Conservation (phyloP, 1,140 invertebrate species). For the Dolichoris vasculosae region DNA sequence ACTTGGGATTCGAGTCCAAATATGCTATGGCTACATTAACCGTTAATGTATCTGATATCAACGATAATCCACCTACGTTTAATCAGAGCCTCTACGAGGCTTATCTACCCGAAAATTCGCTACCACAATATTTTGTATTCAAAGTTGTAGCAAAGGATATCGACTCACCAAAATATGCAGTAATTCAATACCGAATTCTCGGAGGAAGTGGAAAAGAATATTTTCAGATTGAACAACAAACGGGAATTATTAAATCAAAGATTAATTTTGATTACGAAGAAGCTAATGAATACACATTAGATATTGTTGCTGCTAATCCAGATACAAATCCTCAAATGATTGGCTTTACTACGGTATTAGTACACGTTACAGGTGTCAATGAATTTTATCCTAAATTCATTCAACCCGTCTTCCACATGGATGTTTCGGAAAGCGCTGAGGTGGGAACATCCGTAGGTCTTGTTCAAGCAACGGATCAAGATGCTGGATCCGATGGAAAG, state of each 20-base stretch:
- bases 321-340: constrained; percentile 83
- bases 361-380: constrained; percentile 92
- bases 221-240: constrained; percentile 85
- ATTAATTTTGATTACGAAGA: constrained; percentile 93
- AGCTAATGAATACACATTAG: constrained; percentile 83
- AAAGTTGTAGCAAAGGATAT: constrained; percentile 87
- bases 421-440: constrained; percentile 93
- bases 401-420: constrained; percentile 93
- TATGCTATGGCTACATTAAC: constrained; percentile 85
- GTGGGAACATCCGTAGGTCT: constrained; percentile 90
- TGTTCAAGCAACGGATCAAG: constrained; percentile 92
- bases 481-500: constrained; percentile 92
- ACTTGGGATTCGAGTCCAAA: constrained; percentile 87
- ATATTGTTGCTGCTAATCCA: constrained; percentile 91
- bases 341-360: constrained; percentile 81
- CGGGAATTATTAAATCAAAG: constrained; percentile 85
- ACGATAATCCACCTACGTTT: constrained; percentile 91
- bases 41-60: constrained; percentile 91
- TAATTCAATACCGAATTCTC: constrained; percentile 90
- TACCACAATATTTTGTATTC: constrained; percentile 84
- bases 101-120: constrained; percentile 88
- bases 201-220: constrained; percentile 84
- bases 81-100: constrained; percentile 86
- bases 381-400: constrained; percentile 95
- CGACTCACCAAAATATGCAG: constrained; percentile 93